phyloP scores from a whole-genome alignment of 2,113 vertebrate species.

The Tursiops truncatus region DNA sequence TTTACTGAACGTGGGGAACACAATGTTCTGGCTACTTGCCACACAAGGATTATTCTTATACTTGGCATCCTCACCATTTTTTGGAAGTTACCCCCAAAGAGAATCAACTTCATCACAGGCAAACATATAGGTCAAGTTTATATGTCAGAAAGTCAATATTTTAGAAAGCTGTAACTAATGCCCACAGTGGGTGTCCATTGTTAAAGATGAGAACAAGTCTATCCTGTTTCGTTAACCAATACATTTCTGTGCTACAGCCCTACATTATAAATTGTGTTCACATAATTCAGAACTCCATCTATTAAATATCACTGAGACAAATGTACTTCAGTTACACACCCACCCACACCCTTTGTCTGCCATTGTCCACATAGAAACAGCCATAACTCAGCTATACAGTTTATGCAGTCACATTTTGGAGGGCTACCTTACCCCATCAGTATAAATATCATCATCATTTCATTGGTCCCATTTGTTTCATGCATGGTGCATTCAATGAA shows the following conservation, averaged over 20 bases:
- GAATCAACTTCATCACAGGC: background rate
- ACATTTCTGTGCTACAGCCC: background rate
- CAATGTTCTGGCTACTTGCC: background rate
- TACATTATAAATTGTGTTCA: background rate
- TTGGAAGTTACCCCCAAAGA: background rate
- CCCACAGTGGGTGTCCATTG: background rate
- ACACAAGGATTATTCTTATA: background rate
- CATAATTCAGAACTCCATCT: background rate
- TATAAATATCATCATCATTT: background rate
- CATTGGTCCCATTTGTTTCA: background rate
- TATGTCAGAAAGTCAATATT: constrained; percentile 7
- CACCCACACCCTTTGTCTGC: background rate
- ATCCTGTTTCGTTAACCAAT: background rate
- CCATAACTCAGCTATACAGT: background rate
- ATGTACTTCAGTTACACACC: background rate
- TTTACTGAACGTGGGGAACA: background rate
- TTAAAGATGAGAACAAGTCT: background rate
- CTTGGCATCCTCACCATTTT: background rate
- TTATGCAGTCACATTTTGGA: background rate
- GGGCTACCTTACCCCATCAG: background rate
- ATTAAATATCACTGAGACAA: background rate
- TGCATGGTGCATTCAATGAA: background rate
- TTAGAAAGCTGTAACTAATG: background rate
- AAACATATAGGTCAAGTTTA: background rate
- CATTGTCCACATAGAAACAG: background rate